Evolutionary conservation across 2,888 invertebrate species (phyloP).

Genomic region (Galerucella nymphaeae): DNA sequence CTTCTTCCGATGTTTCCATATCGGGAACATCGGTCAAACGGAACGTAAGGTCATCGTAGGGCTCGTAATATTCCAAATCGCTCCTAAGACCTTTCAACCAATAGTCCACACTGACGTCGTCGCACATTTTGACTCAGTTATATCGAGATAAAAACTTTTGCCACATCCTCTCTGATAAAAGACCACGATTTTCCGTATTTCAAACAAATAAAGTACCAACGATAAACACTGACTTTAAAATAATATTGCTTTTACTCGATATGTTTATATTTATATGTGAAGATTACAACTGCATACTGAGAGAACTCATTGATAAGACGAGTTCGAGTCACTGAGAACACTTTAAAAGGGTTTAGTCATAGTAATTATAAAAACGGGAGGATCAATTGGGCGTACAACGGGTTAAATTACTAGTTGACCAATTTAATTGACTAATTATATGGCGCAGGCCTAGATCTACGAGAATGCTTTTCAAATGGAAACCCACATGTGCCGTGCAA

Average conservation of each 20-base stretch:
- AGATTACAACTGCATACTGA: constrained; percentile 29
- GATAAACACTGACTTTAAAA: constrained; percentile 36
- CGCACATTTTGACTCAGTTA: constrained; percentile 45
- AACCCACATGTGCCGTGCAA: constrained; percentile 44
- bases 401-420: constrained; percentile 37
- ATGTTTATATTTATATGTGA: constrained; percentile 28
- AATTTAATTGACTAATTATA: constrained; percentile 46
- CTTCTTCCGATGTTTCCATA: constrained; percentile 42
- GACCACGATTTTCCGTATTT: constrained; percentile 41
- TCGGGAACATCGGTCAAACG: constrained; percentile 34
- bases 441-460: constrained; percentile 35
- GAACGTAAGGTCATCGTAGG: constrained; percentile 43
- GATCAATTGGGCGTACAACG: constrained; percentile 48
- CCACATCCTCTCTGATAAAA: constrained; percentile 47
- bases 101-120: constrained; percentile 54
- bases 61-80: constrained; percentile 59
- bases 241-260: constrained; percentile 36
- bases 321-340: constrained; percentile 29
- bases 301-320: constrained; percentile 42
- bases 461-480: constrained; percentile 34
- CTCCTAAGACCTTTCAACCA: constrained; percentile 60
- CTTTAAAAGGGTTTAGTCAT: constrained; percentile 46
- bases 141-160: constrained; percentile 39
- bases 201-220: constrained; percentile 31
- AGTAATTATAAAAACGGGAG: constrained; percentile 43